phyloP scores from a whole-genome alignment of 2,113 vertebrate genomes.

The Rhabdornis inornatus region DNA sequence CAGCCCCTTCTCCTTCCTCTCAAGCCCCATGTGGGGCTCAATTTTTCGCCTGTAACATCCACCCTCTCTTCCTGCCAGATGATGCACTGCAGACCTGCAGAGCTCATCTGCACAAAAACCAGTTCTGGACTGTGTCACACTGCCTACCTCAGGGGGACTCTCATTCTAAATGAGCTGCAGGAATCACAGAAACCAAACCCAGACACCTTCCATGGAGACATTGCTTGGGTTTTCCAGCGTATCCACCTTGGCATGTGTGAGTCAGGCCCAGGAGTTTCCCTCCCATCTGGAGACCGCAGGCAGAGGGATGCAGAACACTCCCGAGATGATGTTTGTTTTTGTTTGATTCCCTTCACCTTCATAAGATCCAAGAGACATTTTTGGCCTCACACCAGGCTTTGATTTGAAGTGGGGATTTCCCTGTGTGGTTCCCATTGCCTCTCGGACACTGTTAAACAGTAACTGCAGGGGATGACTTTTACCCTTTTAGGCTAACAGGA shows the following conservation, averaged over 20 bases:
- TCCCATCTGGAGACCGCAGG: not conserved
- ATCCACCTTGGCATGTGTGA: not conserved
- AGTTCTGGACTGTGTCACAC: not conserved
- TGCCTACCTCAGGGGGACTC: not conserved
- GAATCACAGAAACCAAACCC: not conserved
- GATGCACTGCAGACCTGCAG: not conserved
- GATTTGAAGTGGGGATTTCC: constrained; percentile 41
- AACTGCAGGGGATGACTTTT: not conserved
- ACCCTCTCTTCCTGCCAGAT: not conserved
- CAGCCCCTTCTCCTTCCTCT: not conserved
- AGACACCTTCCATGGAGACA: not conserved
- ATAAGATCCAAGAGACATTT: not conserved
- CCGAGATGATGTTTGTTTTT: not conserved
- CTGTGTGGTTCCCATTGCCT: not conserved
- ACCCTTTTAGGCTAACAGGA: not conserved
- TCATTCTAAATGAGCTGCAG: not conserved
- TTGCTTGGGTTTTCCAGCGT: not conserved
- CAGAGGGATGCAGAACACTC: not conserved
- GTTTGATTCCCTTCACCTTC: not conserved
- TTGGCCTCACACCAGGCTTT: not conserved
- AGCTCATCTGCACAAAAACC: not conserved
- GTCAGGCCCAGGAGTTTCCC: not conserved
- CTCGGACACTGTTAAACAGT: not conserved
- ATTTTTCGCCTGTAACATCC: not conserved
- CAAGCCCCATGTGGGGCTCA: not conserved